Evolutionary conservation across 2,888 invertebrate genomes (phyloP).

Genomic region (Lydus trimaculatus): DNA sequence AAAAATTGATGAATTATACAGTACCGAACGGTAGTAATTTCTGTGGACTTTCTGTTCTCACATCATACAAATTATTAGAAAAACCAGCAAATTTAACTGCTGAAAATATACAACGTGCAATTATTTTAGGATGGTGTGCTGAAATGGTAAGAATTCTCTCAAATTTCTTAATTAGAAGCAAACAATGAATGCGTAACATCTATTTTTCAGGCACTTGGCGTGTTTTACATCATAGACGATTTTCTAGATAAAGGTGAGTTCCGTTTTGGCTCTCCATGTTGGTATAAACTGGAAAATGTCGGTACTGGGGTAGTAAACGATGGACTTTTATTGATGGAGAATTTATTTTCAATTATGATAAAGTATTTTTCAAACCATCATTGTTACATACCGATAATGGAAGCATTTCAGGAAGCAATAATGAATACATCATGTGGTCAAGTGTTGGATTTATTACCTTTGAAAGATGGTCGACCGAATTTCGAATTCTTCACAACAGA

Average conservation of each 20-base stretch:
- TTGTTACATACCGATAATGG: constrained; percentile 80
- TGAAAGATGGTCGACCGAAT: constrained; percentile 67
- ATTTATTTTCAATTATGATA: constrained; percentile 80
- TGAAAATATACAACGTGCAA: constrained; percentile 79
- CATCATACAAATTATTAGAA: constrained; percentile 78
- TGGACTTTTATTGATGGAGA: constrained; percentile 78
- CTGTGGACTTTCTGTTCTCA: constrained; percentile 75
- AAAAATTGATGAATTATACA: constrained; percentile 79
- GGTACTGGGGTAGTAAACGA: constrained; percentile 87
- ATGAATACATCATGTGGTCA: constrained; percentile 84
- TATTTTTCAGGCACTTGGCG: constrained; percentile 75
- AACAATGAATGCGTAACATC: too few species aligned
- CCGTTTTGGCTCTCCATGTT: constrained; percentile 88
- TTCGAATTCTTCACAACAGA: constrained; percentile 82
- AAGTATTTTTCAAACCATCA: constrained; percentile 77
- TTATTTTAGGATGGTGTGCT: constrained; percentile 92
- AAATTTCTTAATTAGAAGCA: neutral
- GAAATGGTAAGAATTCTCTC: constrained; percentile 79
- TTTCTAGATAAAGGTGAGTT: constrained; percentile 87
- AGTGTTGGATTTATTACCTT: constrained; percentile 78
- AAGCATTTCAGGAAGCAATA: constrained; percentile 82
- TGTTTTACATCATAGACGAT: constrained; percentile 88
- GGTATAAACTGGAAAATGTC: constrained; percentile 81
- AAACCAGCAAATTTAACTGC: constrained; percentile 72
- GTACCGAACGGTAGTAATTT: constrained; percentile 91